Evolutionary conservation across 2,888 invertebrate species (phyloP).

Genomic region (Drosophila buzzatii): DNA sequence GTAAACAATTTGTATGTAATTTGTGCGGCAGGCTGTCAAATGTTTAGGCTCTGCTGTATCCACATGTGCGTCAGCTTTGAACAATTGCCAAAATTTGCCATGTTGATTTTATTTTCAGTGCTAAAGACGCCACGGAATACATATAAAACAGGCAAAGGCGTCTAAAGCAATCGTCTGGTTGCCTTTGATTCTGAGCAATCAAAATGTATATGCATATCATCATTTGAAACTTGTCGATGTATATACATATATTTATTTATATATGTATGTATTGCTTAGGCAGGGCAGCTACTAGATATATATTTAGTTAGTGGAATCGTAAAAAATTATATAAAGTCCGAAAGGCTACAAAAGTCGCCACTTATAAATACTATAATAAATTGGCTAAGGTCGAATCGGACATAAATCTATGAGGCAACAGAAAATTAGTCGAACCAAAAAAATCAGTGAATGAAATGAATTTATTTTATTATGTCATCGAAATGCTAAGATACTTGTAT

Average conservation of each 20-base stretch:
- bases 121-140: slow-evolving; percentile 29
- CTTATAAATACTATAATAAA: slow-evolving; percentile 70
- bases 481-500: background rate
- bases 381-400: slow-evolving; percentile 72
- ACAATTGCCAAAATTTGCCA: slow-evolving; percentile 67
- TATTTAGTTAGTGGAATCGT: slow-evolving; percentile 49
- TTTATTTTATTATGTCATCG: slow-evolving; percentile 1
- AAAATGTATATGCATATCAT: slow-evolving; percentile 24
- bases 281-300: background rate
- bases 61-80: slow-evolving; percentile 66
- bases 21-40: slow-evolving; percentile 9
- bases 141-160: slow-evolving; percentile 38
- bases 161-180: slow-evolving; percentile 22
- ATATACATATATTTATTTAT: background rate
- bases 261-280: background rate
- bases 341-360: slow-evolving; percentile 71
- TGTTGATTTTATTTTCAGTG: slow-evolving; percentile 29
- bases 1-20: slow-evolving; percentile 42
- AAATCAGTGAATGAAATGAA: background rate
- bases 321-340: slow-evolving; percentile 56
- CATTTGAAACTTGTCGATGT: background rate
- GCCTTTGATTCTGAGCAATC: slow-evolving; percentile 39
- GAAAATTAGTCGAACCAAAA: slow-evolving; percentile 28
- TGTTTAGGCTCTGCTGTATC: slow-evolving; percentile 8
- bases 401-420: slow-evolving; percentile 63